Percentiles rank a stretch among this genome's conserved stretches.
Conservation (phyloP, 2,888 invertebrate species). For the Ochlodes sylvanus region DNA sequence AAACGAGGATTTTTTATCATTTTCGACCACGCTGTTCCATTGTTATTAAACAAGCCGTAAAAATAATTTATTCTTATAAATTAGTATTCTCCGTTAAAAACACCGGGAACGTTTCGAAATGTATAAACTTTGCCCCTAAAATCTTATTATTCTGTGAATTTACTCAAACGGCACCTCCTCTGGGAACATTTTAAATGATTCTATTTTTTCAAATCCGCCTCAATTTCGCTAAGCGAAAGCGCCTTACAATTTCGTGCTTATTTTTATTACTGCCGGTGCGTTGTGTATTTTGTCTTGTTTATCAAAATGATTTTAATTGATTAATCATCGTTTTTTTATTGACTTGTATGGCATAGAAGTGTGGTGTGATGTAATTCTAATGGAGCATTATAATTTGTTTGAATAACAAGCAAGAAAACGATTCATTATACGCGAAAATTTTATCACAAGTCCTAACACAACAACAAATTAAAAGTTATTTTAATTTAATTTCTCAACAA, state of each 20-base stretch:
- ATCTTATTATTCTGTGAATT: conserved; percentile 44
- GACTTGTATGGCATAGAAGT: background rate
- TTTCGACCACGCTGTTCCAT: too few species aligned
- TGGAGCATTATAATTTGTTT: too few species aligned
- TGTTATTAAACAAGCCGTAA: background rate
- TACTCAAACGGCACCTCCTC: conserved; percentile 17
- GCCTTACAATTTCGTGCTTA: conserved; percentile 20
- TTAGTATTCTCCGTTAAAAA: background rate
- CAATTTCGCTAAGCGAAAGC: conserved; percentile 30
- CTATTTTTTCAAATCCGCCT: conserved; percentile 39
- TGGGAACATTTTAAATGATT: conserved; percentile 40
- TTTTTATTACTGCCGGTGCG: conserved; percentile 12
- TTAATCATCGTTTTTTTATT: background rate
- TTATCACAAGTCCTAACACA: too few species aligned
- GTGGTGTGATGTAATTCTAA: too few species aligned
- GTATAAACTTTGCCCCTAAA: conserved; percentile 30
- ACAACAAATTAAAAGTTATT: too few species aligned
- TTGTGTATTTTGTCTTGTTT: conserved; percentile 5
- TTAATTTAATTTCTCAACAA: too few species aligned
- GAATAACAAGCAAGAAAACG: too few species aligned
- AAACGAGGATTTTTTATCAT: too few species aligned
- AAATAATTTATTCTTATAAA: background rate
- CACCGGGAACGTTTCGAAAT: conserved; percentile 3
- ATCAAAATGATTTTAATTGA: background rate
- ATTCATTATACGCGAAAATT: too few species aligned